Evolutionary conservation across 2,113 vertebrate species (phyloP).

Genomic region (Aspiorhynchus laticeps): DNA sequence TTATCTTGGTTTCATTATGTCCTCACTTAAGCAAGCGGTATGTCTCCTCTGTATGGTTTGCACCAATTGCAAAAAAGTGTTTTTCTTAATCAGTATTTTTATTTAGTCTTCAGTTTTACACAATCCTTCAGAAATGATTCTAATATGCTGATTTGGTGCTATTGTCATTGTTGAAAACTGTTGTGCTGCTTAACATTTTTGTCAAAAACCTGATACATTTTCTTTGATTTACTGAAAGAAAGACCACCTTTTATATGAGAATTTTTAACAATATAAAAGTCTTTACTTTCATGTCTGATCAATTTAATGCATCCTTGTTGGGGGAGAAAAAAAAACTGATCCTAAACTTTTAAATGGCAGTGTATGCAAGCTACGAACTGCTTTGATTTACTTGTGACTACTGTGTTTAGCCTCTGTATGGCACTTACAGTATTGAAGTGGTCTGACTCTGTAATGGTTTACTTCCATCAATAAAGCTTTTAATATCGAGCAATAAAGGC

Average conservation of each 20-base stretch:
- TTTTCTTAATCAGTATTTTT: neutral
- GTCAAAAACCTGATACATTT: neutral
- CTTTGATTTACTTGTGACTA: neutral
- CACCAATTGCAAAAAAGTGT: neutral
- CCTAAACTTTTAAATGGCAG: neutral
- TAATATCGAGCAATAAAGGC: neutral
- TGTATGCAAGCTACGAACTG: neutral
- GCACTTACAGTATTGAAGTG: neutral
- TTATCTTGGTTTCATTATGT: conserved; percentile 20
- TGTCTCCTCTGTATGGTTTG: neutral
- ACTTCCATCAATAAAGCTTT: neutral
- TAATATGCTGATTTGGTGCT: neutral
- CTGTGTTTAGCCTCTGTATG: neutral
- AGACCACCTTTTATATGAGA: neutral
- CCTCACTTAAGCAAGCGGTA: neutral
- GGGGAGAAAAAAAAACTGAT: neutral
- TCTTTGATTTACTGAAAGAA: neutral
- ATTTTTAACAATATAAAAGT: neutral
- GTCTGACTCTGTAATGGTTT: neutral
- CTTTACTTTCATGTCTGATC: neutral
- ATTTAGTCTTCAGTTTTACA: too few relatives aligned
- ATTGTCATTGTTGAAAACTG: neutral
- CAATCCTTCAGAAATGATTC: neutral
- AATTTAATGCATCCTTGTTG: neutral
- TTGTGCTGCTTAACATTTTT: neutral